phyloP scores from a whole-genome alignment of 2,797 vertebrate genomes.

The Leucoraja ocellata region DNA sequence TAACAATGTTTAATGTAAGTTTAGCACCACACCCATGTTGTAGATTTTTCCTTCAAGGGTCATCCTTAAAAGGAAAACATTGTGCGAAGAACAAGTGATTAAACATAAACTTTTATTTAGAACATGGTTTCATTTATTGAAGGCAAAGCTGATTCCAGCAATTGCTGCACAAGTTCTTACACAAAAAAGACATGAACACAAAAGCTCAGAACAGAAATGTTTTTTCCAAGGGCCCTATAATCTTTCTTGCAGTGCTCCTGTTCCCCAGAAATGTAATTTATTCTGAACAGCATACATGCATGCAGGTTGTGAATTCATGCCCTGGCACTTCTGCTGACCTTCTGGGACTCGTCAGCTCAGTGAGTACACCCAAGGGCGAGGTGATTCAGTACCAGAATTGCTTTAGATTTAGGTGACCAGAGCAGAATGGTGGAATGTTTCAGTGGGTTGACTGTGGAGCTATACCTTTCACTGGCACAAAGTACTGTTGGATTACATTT shows the following conservation, averaged over 20 bases:
- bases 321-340: conserved; percentile 26
- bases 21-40: conserved; percentile 26
- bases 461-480: background rate
- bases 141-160: conserved; percentile 82
- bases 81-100: conserved; percentile 33
- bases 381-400: conserved; percentile 35
- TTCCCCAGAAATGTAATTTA: conserved; percentile 37
- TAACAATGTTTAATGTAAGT: conserved; percentile 27
- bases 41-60: conserved; percentile 27
- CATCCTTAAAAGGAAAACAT: conserved; percentile 16
- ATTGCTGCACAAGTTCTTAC: conserved; percentile 68
- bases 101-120: conserved; percentile 58
- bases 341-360: conserved; percentile 31
- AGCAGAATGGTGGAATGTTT: conserved; percentile 37
- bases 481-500: background rate
- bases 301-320: conserved; percentile 34
- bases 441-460: conserved; percentile 28
- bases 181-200: conserved; percentile 72
- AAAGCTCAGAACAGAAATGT: conserved; percentile 68
- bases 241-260: conserved; percentile 39
- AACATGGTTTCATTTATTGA: conserved; percentile 83
- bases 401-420: conserved; percentile 26
- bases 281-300: conserved; percentile 38
- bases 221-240: conserved; percentile 50
- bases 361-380: background rate